Evolutionary conservation across 2,888 invertebrate species (phyloP), one percentile per base, ranked within the genome.

Genomic region (Tiphia femorata): DNA sequence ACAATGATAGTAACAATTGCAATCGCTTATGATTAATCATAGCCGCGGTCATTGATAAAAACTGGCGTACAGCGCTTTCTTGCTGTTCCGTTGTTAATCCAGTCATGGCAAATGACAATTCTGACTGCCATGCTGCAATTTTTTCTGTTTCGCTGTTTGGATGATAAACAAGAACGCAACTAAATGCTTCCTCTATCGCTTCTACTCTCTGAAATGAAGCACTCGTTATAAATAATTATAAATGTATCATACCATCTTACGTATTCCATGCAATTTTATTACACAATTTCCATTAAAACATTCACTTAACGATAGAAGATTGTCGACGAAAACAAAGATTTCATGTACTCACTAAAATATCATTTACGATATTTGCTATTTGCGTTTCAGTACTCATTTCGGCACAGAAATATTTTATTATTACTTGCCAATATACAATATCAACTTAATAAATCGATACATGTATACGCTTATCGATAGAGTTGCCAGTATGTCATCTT

Each of bases 121-220:
- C 91, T 62, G 90, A 89, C 68, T 91, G 89, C 84, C 92, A 92
- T 76, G 86, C 84, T 30, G 87, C 83, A 21, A 90, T 85, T 79
- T 91, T 91, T 67, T 91, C 90, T 64, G 85, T 86, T 78, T 94
- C 92, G 54, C 88, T 87, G 47, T 90, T 89, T 14, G 89, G 86
- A 67, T 91, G 90, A 75, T 95, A 92, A 1, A 95, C 91, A 55
- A 96, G 87, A 72, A 93, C 94, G 72, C 93, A 93, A 79, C 93
- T 93, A 77, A 97, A 96, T 0, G 95, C 94, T 83, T 95, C 94
- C 78, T 96, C 95, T 25, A 94, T 92, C 0, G 91, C 88, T 77
- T 95, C 94, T 5, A 94, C 92, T 81, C 90, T 89, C 93, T 93
- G 72, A 10, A 85, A 51, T 4, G 20, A n/a, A n/a, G n/a, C n/a